Evolutionary conservation across 2,113 vertebrate genomes (phyloP).

Genomic region (Hiodon tergisus): DNA sequence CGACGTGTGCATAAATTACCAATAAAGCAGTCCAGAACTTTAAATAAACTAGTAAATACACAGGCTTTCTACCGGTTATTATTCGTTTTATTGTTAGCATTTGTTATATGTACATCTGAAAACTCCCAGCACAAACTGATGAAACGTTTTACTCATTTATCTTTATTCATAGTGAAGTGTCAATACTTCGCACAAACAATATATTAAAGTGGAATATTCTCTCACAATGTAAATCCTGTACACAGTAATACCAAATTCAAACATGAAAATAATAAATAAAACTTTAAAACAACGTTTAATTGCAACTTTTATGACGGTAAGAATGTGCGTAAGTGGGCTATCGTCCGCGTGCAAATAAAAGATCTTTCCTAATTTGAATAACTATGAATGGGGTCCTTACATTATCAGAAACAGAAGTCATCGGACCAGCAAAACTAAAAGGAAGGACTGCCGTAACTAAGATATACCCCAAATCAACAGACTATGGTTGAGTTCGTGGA

Average conservation of each 20-base stretch:
- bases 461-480: not conserved
- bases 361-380: not conserved
- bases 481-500: not conserved
- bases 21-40: too few relatives aligned
- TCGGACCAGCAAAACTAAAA: not conserved
- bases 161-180: conserved; percentile 40
- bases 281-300: conserved; percentile 12
- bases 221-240: conserved; percentile 34
- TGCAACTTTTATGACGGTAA: not conserved
- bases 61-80: conserved; percentile 5
- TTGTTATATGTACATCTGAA: conserved; percentile 44
- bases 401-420: not conserved
- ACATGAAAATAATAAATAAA: conserved; percentile 40
- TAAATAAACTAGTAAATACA: not conserved
- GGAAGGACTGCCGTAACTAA: not conserved
- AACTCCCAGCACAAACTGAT: conserved; percentile 37
- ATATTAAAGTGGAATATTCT: conserved; percentile 44
- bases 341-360: too few relatives aligned
- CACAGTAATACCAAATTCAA: conserved; percentile 40
- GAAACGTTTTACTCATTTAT: conserved; percentile 23
- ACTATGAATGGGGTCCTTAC: not conserved
- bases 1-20: too few relatives aligned
- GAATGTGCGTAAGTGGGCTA: too few relatives aligned
- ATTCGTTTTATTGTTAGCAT: conserved; percentile 55
- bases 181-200: conserved; percentile 57